Base-by-base conservation (phyloP, 2,888 invertebrate species). In the Conchocele bisecta region DNA sequence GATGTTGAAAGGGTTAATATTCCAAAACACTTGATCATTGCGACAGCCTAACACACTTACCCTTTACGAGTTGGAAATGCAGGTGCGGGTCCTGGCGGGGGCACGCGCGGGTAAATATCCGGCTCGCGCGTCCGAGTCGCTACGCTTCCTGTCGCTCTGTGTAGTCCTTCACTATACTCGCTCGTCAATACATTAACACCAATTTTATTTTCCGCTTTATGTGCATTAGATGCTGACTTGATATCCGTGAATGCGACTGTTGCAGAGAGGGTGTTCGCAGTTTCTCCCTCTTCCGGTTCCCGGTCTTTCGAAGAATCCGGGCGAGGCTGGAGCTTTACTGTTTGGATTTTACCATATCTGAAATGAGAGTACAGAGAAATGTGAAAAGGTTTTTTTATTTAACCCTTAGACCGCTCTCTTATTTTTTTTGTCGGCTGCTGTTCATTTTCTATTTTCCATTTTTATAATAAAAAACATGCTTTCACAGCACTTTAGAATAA, bases 281-380 rank as follows among this genome's bases (percentile, higher is more conserved):
- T 35, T 58, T 56, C 29, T 20, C 79, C 82, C 42, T 75, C 75
- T 35, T 82, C 80, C n/a, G n/a, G n/a, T n/a, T n/a, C n/a, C n/a
- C n/a, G n/a, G 53, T 83, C 83, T 31, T 69, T 54, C 24, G 46
- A 54, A 13, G 72, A 72, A 29, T 59, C 68, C 37, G 50, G 60
- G 15, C 56, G 37, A 37, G 48, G 24, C 65, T 73, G 81, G 58
- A 97, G 93, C 93, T 96, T 97, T 94, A 97, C 96, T 94, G 96
- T 97, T 94, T 97, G 97, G 93, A 97, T 97, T 93, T 96, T 96
- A 93, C 97, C 97, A 96, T 97, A 97, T 94, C 97, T 97, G 94
- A 65, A 93, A 93, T 89, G 80, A 69, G 77, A 59, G 26, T n/a
- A n/a, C n/a, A n/a, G n/a, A n/a, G n/a, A n/a, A n/a, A n/a, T n/a